phyloP scores from a whole-genome alignment of 2,113 vertebrate genomes.

The Larimichthys polyactis region DNA sequence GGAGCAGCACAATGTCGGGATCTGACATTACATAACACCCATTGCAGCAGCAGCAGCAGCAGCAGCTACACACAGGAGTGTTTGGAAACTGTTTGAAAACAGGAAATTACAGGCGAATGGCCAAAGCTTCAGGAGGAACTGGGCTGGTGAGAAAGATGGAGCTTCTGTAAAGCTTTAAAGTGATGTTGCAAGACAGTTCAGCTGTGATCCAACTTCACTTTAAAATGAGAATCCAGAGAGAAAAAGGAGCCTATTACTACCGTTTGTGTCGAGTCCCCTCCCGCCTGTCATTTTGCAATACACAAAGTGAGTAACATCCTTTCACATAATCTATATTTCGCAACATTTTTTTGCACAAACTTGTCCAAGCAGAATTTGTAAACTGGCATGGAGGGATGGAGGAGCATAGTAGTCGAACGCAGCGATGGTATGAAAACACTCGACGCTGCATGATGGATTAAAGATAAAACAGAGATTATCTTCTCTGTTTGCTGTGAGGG shows the following conservation, averaged over 20 bases:
- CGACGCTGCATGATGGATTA: neutral
- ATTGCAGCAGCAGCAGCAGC: constrained; percentile 30
- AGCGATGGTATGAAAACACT: neutral
- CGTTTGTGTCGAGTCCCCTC: neutral
- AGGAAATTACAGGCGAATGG: constrained; percentile 74
- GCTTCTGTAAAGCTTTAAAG: neutral
- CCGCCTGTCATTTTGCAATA: neutral
- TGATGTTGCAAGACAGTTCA: neutral
- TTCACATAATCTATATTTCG: neutral
- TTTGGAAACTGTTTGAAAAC: constrained; percentile 71
- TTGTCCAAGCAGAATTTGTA: no score
- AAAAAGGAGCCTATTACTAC: neutral
- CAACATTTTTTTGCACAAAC: neutral
- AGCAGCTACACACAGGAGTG: constrained; percentile 15
- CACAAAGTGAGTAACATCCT: neutral
- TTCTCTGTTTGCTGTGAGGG: neutral
- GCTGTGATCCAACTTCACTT: neutral
- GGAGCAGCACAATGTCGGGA: neutral
- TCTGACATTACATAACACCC: constrained; percentile 36
- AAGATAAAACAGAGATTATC: constrained; percentile 28
- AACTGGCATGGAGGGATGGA: neutral
- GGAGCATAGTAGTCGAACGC: neutral
- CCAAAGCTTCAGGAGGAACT: constrained; percentile 39
- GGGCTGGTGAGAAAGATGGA: neutral
- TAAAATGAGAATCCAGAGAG: neutral